These are phyloP conservation scores for Diprion similis DNA, from an alignment of 1,140 invertebrate genomes.

Conservation along the genomic window DNA sequence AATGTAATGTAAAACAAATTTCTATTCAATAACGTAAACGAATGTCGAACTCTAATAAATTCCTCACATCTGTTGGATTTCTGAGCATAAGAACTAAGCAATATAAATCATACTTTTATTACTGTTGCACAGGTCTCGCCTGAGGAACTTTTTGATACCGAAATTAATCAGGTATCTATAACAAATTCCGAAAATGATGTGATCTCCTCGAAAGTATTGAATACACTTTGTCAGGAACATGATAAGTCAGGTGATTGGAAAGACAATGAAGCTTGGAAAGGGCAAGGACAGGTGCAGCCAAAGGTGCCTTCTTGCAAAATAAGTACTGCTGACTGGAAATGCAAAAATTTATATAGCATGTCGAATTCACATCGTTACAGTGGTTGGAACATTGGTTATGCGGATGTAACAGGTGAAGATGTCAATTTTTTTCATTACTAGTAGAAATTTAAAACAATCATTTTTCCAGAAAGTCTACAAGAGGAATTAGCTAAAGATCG, in stretches of 20 bases:
- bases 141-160: background rate
- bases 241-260: slow-evolving; percentile 21
- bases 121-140: background rate
- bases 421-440: background rate
- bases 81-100: too few relatives aligned
- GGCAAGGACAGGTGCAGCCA: background rate
- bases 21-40: background rate
- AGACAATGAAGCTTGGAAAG: background rate
- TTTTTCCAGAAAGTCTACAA: slow-evolving; percentile 5
- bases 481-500: background rate
- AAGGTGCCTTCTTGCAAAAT: slow-evolving; percentile 6
- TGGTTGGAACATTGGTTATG: background rate
- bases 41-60: background rate
- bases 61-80: too few relatives aligned
- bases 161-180: background rate
- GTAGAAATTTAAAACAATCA: background rate
- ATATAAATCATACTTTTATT: background rate
- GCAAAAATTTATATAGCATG: slow-evolving; percentile 39
- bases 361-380: slow-evolving; percentile 21
- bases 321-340: slow-evolving; percentile 32
- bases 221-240: slow-evolving; percentile 9
- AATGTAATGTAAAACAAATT: background rate
- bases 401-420: slow-evolving; percentile 4
- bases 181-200: background rate
- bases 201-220: background rate